Base-by-base conservation (phyloP, 2,113 vertebrate genomes). In the Podocnemis expansa region DNA sequence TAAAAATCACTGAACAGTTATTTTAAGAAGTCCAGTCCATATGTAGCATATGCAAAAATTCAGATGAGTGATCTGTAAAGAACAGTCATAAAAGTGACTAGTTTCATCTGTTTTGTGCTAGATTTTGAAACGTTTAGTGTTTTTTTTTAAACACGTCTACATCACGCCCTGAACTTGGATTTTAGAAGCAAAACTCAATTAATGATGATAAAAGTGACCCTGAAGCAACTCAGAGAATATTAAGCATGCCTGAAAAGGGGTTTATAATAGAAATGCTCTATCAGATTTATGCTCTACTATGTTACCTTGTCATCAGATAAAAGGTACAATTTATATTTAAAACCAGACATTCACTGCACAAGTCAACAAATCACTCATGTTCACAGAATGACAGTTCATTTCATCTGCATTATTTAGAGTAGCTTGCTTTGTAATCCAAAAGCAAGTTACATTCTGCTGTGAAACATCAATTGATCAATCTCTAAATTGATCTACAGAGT, bases 401-500 rank as follows among this genome's bases (percentile, higher is more conserved):
- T 83, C 34, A 82, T 8, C n/a, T 0, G 0, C 93, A 90, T 45
- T 84, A 89, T 49, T 87, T 88, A 82, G 56, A 80, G 78, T 80
- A 89, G 67, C 86, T 85, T 19, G 31, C 92, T 81, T 90, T 78
- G 56, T 73, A 63, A 19, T 88, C 91, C 76, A 91, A 41, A 56
- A 88, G 86, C 29, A 88, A 83, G 81, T 38, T 49, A 54, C 12
- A 11, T 38, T 89, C 89, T 63, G 87, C 52, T 70, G 70, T 85
- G 89, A 67, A 67, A 9, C 16, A n/a, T 79, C 55, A 81, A 78
- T 34, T 38, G 78, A 56, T 1, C 56, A 58, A 29, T 9, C 56
- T 95, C 45, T 91, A 75, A 95, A 78, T 60, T 34, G 78, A 87
- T 49, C 82, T 93, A 49, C 80, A 80, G 85, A 88, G 89, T 94